Conservation (phyloP, 2,888 invertebrate species). For the Agrotis puta region DNA sequence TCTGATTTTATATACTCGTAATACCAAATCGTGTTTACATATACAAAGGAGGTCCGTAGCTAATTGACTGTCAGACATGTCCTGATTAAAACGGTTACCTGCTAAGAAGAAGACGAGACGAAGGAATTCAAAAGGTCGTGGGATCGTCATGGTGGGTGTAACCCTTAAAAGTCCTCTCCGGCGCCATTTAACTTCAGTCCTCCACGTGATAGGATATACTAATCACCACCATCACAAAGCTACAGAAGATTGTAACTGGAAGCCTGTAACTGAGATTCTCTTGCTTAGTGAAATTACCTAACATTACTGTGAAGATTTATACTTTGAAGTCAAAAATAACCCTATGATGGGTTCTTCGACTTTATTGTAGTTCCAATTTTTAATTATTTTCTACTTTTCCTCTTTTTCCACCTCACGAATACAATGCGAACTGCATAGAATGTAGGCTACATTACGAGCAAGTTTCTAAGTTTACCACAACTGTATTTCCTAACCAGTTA, state of each 20-base stretch:
- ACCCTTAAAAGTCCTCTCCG: conserved; percentile 23
- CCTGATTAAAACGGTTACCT: too few relatives aligned
- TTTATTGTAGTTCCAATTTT: too few relatives aligned
- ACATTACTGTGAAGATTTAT: too few relatives aligned
- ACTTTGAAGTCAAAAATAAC: too few relatives aligned
- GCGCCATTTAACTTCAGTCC: conserved; percentile 73
- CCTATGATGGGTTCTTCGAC: too few relatives aligned
- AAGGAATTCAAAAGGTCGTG: too few relatives aligned
- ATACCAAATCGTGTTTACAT: too few relatives aligned
- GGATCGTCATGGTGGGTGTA: too few relatives aligned
- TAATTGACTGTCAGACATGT: too few relatives aligned
- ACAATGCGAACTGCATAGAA: not conserved
- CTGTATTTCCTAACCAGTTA: not conserved
- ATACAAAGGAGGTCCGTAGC: too few relatives aligned
- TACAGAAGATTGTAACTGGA: conserved; percentile 52
- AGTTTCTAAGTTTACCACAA: conserved; percentile 2
- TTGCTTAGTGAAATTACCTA: not conserved
- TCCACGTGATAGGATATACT: conserved; percentile 91
- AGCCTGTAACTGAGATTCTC: not conserved
- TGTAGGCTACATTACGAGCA: not conserved
- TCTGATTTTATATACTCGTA: too few relatives aligned
- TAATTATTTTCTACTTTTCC: not conserved
- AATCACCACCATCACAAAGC: conserved; percentile 84
- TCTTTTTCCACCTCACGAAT: not conserved
- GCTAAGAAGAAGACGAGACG: too few relatives aligned